These are phyloP conservation scores for Onthophagus taurus DNA, from an alignment of 1,140 invertebrate genomes.

Conservation along the genomic window DNA sequence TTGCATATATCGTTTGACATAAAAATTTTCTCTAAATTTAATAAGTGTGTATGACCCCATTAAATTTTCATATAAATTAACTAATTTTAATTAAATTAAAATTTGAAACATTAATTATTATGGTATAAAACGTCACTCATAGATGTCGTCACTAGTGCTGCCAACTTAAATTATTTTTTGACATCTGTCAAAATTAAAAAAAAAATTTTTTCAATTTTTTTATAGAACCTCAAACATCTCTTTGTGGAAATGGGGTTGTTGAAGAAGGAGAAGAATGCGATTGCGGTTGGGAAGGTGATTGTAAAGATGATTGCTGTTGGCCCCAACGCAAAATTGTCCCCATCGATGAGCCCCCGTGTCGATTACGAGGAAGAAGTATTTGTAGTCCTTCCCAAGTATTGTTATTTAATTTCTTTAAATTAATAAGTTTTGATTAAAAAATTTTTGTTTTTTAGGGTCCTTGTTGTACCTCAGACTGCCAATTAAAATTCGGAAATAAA, in stretches of 20 bases:
- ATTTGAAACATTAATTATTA: no score
- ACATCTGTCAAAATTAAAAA: background rate
- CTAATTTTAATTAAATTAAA: background rate
- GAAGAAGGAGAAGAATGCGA: conserved; percentile 96
- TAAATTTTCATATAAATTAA: background rate
- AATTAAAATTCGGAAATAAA: conserved; percentile 73
- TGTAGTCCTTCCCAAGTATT: conserved; percentile 74
- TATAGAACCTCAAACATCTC: conserved; percentile 73
- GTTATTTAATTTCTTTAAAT: background rate
- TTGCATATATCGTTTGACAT: no score
- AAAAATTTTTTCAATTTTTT: background rate
- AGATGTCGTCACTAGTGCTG: no score
- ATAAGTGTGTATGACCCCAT: no score
- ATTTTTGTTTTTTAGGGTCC: conserved; percentile 64
- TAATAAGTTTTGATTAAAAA: background rate
- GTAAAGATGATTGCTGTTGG: conserved; percentile 87
- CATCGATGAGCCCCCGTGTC: conserved; percentile 69
- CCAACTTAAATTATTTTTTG: background rate
- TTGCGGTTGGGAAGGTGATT: conserved; percentile 95
- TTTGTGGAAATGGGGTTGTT: conserved; percentile 95
- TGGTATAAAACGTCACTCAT: no score
- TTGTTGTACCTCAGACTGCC: conserved; percentile 86
- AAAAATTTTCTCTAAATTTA: no score
- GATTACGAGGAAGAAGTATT: conserved; percentile 62
- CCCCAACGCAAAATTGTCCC: conserved; percentile 74